Conservation (phyloP, 2,113 vertebrate species). For the Etia nguti region DNA sequence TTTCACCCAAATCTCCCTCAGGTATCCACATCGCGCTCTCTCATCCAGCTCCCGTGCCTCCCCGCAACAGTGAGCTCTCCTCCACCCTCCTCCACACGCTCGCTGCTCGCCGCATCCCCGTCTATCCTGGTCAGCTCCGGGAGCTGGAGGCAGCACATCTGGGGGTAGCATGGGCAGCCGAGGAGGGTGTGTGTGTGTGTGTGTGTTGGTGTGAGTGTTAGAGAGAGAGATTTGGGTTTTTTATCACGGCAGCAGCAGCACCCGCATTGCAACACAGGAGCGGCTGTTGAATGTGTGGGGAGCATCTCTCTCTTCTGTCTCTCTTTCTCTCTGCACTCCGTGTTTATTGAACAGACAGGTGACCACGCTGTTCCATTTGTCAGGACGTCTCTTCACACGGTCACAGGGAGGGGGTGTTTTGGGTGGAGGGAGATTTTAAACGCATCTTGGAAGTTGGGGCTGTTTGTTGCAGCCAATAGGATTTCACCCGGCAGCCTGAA, state of each 20-base stretch:
- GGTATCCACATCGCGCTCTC: conserved; percentile 1
- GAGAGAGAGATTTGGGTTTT: not conserved
- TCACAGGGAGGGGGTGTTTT: not conserved
- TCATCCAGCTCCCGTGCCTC: not conserved
- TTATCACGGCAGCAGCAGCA: conserved; percentile 10
- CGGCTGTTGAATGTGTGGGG: conserved; percentile 35
- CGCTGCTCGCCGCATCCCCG: not conserved
- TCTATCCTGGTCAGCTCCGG: not conserved
- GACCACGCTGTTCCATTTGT: not conserved
- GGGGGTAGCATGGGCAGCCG: not conserved
- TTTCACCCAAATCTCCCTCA: not conserved
- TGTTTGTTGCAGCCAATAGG: conserved; percentile 6
- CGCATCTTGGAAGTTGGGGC: conserved; percentile 35
- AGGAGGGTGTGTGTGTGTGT: not conserved
- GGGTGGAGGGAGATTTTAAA: not conserved
- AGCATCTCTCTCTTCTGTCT: not conserved
- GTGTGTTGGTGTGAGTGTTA: not conserved
- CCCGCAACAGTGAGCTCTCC: not conserved
- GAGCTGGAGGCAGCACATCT: conserved; percentile 23
- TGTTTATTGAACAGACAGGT: not conserved
- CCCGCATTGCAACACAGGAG: conserved; percentile 67
- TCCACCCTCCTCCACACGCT: not conserved
- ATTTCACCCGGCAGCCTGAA: not conserved
- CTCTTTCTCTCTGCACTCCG: not conserved
- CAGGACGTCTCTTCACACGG: not conserved